Evolutionary conservation across 2,797 vertebrate genomes (phyloP), one percentile per base, ranked within the genome.

Genomic region (Trachops cirrhosus): DNA sequence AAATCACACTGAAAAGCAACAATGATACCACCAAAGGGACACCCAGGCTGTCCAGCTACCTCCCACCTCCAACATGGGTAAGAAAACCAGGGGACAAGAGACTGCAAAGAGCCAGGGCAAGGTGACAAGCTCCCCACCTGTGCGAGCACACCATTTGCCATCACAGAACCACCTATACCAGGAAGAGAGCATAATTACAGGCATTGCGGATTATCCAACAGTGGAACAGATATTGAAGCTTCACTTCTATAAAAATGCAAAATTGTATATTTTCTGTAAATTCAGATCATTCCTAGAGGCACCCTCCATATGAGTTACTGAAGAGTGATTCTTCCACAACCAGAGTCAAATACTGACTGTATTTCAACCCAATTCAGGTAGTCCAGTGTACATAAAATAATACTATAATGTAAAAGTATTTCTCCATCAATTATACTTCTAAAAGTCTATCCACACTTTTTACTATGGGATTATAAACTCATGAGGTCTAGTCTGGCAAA

Each of bases 401-500:
- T 67, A 71, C 0, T 83, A 0, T 21, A 87, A 59, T 68, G 79
- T 48, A 71, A 96, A 96, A 86, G 85, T 80, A 86, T 77, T 64
- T 97, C 57, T 67, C 68, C 19, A 26, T 12, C 50, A 90, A 89
- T 75, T 82, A 70, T 6, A 32, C 15, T 68, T 94, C 39, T 89
- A 75, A 48, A 95, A 92, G 9, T 85, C 91, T 95, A 41, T 52
- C 32, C 83, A 93, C 22, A 85, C 21, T 85, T 93, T 88, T 89
- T 83, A 62, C 52, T 92, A 85, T 83, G 16, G 73, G 26, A 96
- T 96, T 91, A 85, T 71, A 52, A 93, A 92, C 6, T 9, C 0
- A 95, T 75, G 87, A 91, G 16, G 41, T 91, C 75, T 95, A 92
- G 64, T 46, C 32, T 92, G 94, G 73, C 77, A 89, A 97, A 96